A percentile compares a stretch with the other conserved stretches of the same genome.
Evolutionary conservation across 2,797 vertebrate species (phyloP).

Genomic region (Labeo calbasu): DNA sequence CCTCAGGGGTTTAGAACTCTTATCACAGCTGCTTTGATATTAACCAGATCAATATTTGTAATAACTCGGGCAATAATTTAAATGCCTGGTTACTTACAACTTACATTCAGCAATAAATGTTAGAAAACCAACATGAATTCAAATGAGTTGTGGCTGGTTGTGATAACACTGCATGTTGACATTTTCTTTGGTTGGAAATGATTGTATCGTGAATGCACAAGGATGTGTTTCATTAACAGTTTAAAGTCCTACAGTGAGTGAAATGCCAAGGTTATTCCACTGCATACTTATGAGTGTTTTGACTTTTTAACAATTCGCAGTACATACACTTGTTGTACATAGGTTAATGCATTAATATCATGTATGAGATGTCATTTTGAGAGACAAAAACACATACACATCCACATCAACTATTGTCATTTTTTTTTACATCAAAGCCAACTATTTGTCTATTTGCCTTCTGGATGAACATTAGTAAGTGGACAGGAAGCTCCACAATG

Average conservation of each 20-base stretch:
- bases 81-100: constrained; percentile 58
- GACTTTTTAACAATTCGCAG: constrained; percentile 23
- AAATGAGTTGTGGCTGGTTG: constrained; percentile 47
- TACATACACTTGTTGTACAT: constrained; percentile 39
- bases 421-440: neutral
- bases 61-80: constrained; percentile 60
- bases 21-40: constrained; percentile 37
- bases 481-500: neutral
- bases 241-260: constrained; percentile 25
- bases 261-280: constrained; percentile 53
- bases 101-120: constrained; percentile 61
- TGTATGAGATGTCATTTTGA: neutral
- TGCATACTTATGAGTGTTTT: constrained; percentile 41
- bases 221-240: constrained; percentile 45
- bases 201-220: constrained; percentile 3
- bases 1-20: constrained; percentile 49
- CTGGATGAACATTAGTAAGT: constrained; percentile 20
- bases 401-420: constrained; percentile 35
- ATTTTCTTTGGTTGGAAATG: constrained; percentile 41
- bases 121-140: constrained; percentile 53
- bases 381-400: constrained; percentile 41
- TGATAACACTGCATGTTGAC: constrained; percentile 53
- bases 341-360: constrained; percentile 41
- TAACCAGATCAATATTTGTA: constrained; percentile 59
- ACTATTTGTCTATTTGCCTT: constrained; percentile 28